Evolutionary conservation across 64 coral and sea anemone species (phyloP), one percentile per base, ranked within the genome.

Genomic region (Montipora efflorescens): DNA sequence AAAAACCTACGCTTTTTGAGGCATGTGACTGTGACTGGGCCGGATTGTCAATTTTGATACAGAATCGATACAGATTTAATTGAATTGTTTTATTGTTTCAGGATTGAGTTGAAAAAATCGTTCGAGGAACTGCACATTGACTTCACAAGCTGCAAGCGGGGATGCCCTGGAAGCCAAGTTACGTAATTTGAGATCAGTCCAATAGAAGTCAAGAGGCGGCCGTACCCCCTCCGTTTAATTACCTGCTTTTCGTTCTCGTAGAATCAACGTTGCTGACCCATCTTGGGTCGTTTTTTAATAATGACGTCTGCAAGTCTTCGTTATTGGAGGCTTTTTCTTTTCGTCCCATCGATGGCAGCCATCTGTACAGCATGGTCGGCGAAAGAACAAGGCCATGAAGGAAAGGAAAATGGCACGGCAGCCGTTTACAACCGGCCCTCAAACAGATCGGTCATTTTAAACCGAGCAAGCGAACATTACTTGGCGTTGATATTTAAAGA

Each of bases 401-500:
- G 46, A 7, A 4, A 15, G 1, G 44, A 19, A 15, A 68, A 72
- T 4, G 48, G 46, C 0, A 71, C 82, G 19, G 9, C 44, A n/a
- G 10, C 15, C 45, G 46, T 20, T 8, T 28, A 86, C 11, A 20
- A 67, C 47, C 36, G 36, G 36, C 5, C 6, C 47, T 47, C 9
- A 18, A 84, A 84, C 7, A 69, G 66, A 23, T 70, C 82, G 9
- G 82, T 86, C 6, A 18, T 72, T 86, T 86, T 86, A 70, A 86
- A 86, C 9, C 7, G 19, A 9, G 82, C 82, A n/a, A 86, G 82
- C 45, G 62, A 70, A 23, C 66, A 50, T 49, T 86, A 49, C 18
- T 86, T 86, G 67, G 66, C 62, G 3, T 8, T 86, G 62, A 86
- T 86, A 70, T 86, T 86, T 71, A 12, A 86, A 8, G 62, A 86